Base-by-base conservation (phyloP, 92 coral and sea anemone genomes). In the Umimayanthus kanabou region DNA sequence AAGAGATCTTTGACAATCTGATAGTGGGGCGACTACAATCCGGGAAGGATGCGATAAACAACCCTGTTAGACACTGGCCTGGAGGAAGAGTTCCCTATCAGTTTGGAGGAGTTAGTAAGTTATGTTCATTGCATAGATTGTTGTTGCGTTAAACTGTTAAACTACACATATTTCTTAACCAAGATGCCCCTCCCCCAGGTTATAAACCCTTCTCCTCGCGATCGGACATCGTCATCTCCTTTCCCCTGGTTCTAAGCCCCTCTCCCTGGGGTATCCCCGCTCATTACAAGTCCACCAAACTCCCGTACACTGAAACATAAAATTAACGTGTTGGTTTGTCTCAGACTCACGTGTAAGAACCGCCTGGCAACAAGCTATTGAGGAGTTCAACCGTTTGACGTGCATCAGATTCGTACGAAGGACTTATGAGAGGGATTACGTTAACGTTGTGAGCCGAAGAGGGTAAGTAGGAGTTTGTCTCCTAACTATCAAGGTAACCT, bases 91-190 rank as follows among this genome's bases (percentile, higher is more conserved):
- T 91, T 23, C 93, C 93, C 15, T 91, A 91, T 53, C 85, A 66
- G 58, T 88, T 91, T 65, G 93, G 93, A 4, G 64, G 80, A 23
- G 89, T 91, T 76, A 88, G 93, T 91, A 88, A 91, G 93, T 88
- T 0, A 22, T 43, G 29, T 47, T 20, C 64, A 71, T 18, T 61
- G 26, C 26, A 20, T 18, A 61, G 26, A 18, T 6, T 61, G 26
- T 9, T 61, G 9, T 16, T 1, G 11, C 4, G 69, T 61, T 16
- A 22, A 61, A 20, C 66, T 33, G 37, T 33, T 33, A 33, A 33
- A 33, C 37, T 33, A 33, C 37, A 33, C 37, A 33, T 33, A 33
- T 33, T 33, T 33, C 37, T 33, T 33, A 33, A 33, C 2, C 37
- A 33, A 33, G 37, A 33, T 33, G 37, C 50, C 50, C 11, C 10